Percentiles rank a stretch among this genome's conserved stretches.
Evolutionary conservation across 2,888 invertebrate species (phyloP).

Genomic region (Smittia sp.): DNA sequence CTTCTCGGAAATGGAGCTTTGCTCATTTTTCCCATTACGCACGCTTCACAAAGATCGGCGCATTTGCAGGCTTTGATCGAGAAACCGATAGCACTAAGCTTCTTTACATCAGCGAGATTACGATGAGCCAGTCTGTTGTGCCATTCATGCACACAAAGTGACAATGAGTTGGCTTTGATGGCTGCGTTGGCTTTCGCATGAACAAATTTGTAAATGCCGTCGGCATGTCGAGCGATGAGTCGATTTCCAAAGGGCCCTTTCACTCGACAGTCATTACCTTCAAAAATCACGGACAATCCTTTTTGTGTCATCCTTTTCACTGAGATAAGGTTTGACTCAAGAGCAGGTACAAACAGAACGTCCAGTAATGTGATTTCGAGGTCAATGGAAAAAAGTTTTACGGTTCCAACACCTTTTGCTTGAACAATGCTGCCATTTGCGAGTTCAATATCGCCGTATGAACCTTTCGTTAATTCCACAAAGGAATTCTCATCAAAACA

Average conservation of each 20-base stretch:
- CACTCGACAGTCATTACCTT: background rate
- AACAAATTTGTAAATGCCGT: background rate
- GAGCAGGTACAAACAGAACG: background rate
- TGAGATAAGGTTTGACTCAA: background rate
- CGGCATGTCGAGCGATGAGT: background rate
- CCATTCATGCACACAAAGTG: conserved; percentile 3
- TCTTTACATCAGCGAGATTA: background rate
- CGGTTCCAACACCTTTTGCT: background rate
- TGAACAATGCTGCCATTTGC: background rate
- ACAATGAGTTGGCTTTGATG: too few species aligned
- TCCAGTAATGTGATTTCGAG: background rate
- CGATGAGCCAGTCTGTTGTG: background rate
- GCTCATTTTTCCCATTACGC: conserved; percentile 45
- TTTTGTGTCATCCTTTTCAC: background rate
- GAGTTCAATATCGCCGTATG: background rate
- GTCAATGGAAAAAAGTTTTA: background rate
- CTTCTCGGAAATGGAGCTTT: conserved; percentile 43
- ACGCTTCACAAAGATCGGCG: conserved; percentile 43
- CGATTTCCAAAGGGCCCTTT: background rate
- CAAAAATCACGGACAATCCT: background rate
- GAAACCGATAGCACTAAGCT: background rate
- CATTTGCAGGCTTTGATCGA: conserved; percentile 13
- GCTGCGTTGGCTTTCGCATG: background rate
- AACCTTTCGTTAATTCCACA: background rate
- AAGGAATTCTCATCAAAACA: background rate